Conservation (phyloP, 2,797 vertebrate genomes). For the Cetoscarus ocellatus region DNA sequence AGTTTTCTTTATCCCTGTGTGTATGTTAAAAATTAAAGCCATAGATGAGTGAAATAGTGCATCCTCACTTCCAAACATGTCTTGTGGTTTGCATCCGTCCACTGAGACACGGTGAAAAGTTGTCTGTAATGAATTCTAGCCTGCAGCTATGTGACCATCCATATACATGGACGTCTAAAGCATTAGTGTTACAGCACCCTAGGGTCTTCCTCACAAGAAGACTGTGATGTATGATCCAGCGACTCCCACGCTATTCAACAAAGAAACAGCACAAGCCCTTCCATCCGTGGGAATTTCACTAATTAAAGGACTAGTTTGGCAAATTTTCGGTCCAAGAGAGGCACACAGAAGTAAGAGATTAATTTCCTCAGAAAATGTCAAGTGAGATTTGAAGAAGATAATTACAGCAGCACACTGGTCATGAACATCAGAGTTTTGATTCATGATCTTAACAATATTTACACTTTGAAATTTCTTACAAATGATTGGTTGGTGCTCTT, state of each 20-base stretch:
- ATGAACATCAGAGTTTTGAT: background rate
- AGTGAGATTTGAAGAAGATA: conserved; percentile 22
- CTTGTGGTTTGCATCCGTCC: conserved; percentile 21
- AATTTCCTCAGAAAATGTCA: conserved; percentile 5
- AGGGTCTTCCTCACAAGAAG: conserved; percentile 38
- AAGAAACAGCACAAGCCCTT: background rate
- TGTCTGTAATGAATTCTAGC: conserved; percentile 61
- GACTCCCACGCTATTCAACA: conserved; percentile 24
- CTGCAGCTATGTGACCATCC: conserved; percentile 53
- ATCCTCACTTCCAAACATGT: conserved; percentile 2
- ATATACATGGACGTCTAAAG: conserved; percentile 53
- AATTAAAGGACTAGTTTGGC: conserved; percentile 40
- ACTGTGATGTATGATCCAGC: conserved; percentile 38
- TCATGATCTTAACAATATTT: conserved; percentile 16
- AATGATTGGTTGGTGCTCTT: background rate
- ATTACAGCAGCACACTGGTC: background rate
- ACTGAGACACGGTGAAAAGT: conserved; percentile 34
- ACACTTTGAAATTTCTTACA: conserved; percentile 19
- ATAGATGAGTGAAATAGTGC: background rate
- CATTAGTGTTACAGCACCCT: conserved; percentile 40
- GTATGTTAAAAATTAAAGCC: background rate
- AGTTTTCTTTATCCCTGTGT: background rate
- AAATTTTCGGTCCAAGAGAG: conserved; percentile 19
- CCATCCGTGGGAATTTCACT: conserved; percentile 20
- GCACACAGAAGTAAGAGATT: background rate